Evolutionary conservation across 2,888 invertebrate species (phyloP), one percentile per base, ranked within the genome.

Genomic region (Slavum lentiscoides): DNA sequence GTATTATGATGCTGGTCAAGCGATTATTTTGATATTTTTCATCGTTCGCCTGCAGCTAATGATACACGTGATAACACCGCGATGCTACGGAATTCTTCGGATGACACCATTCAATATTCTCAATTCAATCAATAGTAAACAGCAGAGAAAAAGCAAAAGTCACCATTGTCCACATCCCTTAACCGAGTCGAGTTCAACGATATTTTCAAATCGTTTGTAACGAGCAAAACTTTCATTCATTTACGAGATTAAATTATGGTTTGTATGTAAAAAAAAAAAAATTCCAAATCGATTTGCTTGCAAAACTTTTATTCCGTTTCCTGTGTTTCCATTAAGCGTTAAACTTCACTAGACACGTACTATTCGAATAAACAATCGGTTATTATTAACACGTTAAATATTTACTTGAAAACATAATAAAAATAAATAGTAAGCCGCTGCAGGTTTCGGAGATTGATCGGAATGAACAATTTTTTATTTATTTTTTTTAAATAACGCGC

Each of bases 171-270:
- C 64, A n/a, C 58, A 17, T 15, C 21, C 30, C 62, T 30, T 53
- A 1, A n/a, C 49, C 61, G 49, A 37, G 53, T 62, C 15, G 19
- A 49, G 62, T 37, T 55, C 7, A 21, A 49, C 55, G 55, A 64
- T 74, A 64, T 74, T 55, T 74, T 64, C 62, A 53, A 74, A 74
- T 62, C 49, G n/a, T 64, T 53, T 30, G n/a, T 30, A 62, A 74
- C 30, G 15, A 43, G 30, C n/a, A 74, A 21, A 74, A 64, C 11
- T 55, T 64, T 53, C 64, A 64, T 62, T 53, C 30, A 37, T 74
- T 64, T 74, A 53, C 73, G 62, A 74, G 53, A 64, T 19, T 8
- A 15, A 19, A 37, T 30, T 53, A 53, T 49, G 43, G 59, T 74
- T 53, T 37, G 17, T 3, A 19, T n/a, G 15, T 30, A 30, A 30